Base-by-base conservation (phyloP, 2,797 vertebrate species). In the Anomalospiza imberbis region DNA sequence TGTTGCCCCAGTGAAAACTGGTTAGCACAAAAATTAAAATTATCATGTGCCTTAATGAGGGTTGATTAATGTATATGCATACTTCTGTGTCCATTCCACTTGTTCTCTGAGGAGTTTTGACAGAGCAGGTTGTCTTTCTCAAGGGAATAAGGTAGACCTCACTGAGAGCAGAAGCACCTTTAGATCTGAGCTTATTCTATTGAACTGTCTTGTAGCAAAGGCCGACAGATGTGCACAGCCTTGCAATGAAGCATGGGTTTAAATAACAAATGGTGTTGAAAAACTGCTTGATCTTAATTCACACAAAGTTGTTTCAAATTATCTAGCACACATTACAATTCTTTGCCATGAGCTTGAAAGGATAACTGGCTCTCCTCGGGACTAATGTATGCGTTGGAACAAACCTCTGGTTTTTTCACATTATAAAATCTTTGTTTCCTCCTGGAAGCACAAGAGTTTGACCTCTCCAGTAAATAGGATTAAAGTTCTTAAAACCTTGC, bases 401-500 rank as follows among this genome's bases (percentile, higher is more conserved):
- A 80, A 91, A 51, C 1, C 1, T 76, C 36, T 79, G 15, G 0
- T 2, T 77, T 93, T 85, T 78, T 48, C 29, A 53, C 19, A 3
- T 53, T 82, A 54, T 48, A 88, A 88, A 87, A 85, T 89, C n/a
- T 91, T 89, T 94, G 29, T 89, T 94, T 94, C 48, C 51, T 85
- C 47, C 79, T 89, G 54, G 54, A 92, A 95, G 54, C 29, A 68
- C 14, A 51, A 68, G 31, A 48, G 40, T 78, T 94, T 95, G 92
- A 94, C 92, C 92, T 88, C 92, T 88, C 55, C 3, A 1, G 66
- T 83, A 93, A 95, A 95, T 72, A 89, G 58, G 82, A 94, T 95
- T 95, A 94, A 91, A 73, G 79, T 85, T 89, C 84, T 94, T 77
- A 91, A 68, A 89, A 88, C 47, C 76, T 94, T 94, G 61, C n/a